phyloP scores from a whole-genome alignment of 2,888 invertebrate genomes.

The Cartodere bifasciata region DNA sequence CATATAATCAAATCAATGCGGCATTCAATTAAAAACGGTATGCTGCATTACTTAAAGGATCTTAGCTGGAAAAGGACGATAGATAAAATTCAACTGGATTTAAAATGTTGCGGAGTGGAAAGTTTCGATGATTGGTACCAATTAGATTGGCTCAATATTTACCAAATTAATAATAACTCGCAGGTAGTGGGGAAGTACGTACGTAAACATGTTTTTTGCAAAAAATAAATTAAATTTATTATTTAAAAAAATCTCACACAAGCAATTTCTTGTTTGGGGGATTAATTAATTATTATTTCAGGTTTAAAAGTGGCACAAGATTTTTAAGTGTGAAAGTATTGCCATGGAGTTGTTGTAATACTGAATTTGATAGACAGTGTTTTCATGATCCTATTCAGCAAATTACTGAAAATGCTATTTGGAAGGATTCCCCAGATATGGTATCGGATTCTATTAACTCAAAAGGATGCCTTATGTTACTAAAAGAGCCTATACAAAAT shows the following conservation, averaged over 20 bases:
- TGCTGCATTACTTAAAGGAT: constrained; percentile 44
- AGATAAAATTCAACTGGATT: constrained; percentile 42
- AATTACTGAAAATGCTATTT: constrained; percentile 25
- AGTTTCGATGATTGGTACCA: constrained; percentile 45
- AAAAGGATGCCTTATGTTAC: constrained; percentile 29
- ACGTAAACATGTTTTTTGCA: background rate
- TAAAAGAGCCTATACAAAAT: constrained; percentile 26
- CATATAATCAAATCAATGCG: constrained; percentile 34
- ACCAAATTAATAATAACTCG: constrained; percentile 28
- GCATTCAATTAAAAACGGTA: constrained; percentile 42
- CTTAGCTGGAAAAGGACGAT: constrained; percentile 43
- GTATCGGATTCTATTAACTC: constrained; percentile 29
- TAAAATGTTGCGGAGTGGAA: constrained; percentile 46
- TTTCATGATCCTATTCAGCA: constrained; percentile 50
- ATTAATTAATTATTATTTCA: constrained; percentile 10
- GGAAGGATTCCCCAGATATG: constrained; percentile 28
- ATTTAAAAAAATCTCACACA: constrained; percentile 1
- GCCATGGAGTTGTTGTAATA: constrained; percentile 49
- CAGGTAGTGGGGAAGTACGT: constrained; percentile 26
- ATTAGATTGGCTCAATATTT: constrained; percentile 45
- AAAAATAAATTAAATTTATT: background rate
- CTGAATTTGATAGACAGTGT: constrained; percentile 44
- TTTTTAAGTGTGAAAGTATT: constrained; percentile 34
- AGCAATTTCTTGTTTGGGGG: constrained; percentile 1
- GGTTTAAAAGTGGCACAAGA: constrained; percentile 17